These are phyloP conservation scores for Saccopteryx leptura DNA, from an alignment of 2,113 vertebrate genomes.

Conservation along the genomic window DNA sequence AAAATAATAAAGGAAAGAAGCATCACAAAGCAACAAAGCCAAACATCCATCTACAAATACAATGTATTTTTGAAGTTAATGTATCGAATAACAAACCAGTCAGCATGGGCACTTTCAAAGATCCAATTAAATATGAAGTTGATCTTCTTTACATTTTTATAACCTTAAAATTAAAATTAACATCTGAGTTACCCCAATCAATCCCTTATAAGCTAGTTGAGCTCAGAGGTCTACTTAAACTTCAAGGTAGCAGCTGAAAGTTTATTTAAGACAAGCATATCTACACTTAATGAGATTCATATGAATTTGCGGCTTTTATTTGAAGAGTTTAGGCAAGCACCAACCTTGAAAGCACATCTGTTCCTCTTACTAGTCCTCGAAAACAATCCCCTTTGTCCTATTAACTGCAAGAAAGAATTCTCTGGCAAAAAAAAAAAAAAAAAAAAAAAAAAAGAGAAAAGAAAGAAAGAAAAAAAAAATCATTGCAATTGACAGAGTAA, in stretches of 20 bases:
- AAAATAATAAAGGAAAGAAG: neutral
- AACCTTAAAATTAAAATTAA: conserved; percentile 66
- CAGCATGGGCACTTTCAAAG: conserved; percentile 31
- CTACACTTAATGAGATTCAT: conserved; percentile 83
- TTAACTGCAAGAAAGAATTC: conserved; percentile 63
- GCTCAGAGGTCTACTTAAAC: conserved; percentile 68
- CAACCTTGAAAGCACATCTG: conserved; percentile 87
- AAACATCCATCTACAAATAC: conserved; percentile 29
- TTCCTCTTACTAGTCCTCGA: conserved; percentile 79
- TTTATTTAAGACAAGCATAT: conserved; percentile 80
- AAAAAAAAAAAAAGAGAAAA: too few species aligned
- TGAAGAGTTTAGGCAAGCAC: conserved; percentile 79
- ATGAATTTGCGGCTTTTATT: conserved; percentile 79
- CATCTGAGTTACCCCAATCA: conserved; percentile 15
- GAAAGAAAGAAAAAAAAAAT: conserved; percentile 58
- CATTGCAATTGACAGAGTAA: conserved; percentile 27
- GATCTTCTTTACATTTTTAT: conserved; percentile 50
- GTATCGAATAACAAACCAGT: conserved; percentile 57
- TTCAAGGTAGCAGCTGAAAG: conserved; percentile 77
- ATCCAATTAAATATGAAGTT: conserved; percentile 66
- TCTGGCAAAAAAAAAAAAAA: conserved; percentile 68
- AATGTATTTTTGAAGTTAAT: conserved; percentile 66
- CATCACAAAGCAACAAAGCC: conserved; percentile 22
- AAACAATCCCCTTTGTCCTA: conserved; percentile 73
- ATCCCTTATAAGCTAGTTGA: conserved; percentile 59